Evolutionary conservation across 2,888 invertebrate genomes (phyloP).

Genomic region (Platypus cylindrus): DNA sequence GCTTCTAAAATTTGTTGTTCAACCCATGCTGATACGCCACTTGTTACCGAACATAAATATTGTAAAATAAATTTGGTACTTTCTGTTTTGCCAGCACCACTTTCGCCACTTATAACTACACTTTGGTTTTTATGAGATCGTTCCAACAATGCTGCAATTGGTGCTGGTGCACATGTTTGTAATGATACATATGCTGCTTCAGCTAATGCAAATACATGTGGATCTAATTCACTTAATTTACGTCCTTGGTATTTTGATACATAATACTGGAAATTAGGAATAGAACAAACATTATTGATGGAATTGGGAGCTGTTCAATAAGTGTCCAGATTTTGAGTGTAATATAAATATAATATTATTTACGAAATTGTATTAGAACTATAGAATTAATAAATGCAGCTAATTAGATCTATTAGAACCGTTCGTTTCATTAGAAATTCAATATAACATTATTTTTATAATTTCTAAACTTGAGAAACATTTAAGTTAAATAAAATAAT

Average conservation of each 20-base stretch:
- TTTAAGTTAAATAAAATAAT: too few species aligned
- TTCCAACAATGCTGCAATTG: too few species aligned
- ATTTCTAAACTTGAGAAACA: too few species aligned
- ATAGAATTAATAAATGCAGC: too few species aligned
- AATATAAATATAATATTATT: too few species aligned
- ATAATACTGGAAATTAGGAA: conserved; percentile 50
- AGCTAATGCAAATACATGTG: conserved; percentile 83
- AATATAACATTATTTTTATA: too few species aligned
- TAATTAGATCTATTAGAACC: too few species aligned
- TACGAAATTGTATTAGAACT: too few species aligned
- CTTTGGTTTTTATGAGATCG: conserved; percentile 48
- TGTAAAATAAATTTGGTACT: conserved; percentile 85
- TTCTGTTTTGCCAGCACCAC: conserved; percentile 89
- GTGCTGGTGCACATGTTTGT: conserved; percentile 34
- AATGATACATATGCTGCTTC: conserved; percentile 77
- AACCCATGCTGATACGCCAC: conserved; percentile 80
- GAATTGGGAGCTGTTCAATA: too few species aligned
- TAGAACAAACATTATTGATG: too few species aligned
- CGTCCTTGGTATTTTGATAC: conserved; percentile 72
- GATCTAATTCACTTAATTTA: conserved; percentile 69
- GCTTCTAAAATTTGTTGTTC: conserved; percentile 91
- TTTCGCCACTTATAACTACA: conserved; percentile 85
- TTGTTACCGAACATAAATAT: conserved; percentile 75
- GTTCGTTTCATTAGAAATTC: too few species aligned
- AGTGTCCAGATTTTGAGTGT: too few species aligned